Evolutionary conservation across 2,797 vertebrate species (phyloP).

Genomic region (Myripristis jacobus): DNA sequence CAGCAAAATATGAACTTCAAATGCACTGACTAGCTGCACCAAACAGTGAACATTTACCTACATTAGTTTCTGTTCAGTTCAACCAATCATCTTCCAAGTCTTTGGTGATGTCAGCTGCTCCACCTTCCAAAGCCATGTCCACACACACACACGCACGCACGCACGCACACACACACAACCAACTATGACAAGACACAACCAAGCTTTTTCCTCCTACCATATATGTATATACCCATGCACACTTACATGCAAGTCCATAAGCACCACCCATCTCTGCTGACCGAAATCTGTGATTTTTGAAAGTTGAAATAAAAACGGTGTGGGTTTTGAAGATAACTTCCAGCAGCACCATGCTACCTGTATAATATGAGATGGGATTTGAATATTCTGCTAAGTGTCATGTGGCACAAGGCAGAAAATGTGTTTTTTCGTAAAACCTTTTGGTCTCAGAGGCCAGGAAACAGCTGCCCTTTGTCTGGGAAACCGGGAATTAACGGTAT

Average conservation of each 20-base stretch:
- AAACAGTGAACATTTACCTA: slow-evolving; percentile 5
- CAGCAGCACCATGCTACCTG: no score
- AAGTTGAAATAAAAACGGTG: no score
- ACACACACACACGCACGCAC: neutral
- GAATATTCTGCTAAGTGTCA: no score
- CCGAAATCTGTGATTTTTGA: no score
- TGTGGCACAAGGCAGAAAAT: no score
- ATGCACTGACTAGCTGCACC: no score
- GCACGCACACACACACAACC: no score
- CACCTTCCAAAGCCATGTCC: neutral
- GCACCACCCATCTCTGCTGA: no score
- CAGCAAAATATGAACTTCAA: no score
- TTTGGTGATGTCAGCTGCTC: slow-evolving; percentile 27
- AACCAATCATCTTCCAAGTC: slow-evolving; percentile 10
- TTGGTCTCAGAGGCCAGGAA: neutral
- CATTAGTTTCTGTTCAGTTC: neutral
- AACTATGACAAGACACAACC: neutral
- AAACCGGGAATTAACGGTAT: neutral
- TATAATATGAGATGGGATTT: no score
- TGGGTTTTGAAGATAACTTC: no score
- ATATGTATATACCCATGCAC: neutral
- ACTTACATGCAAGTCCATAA: no score
- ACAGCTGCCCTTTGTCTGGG: neutral
- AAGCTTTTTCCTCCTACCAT: neutral
- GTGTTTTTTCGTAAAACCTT: neutral